Conservation (phyloP, 1,140 invertebrate genomes). For the Lepidurus arcticus region DNA sequence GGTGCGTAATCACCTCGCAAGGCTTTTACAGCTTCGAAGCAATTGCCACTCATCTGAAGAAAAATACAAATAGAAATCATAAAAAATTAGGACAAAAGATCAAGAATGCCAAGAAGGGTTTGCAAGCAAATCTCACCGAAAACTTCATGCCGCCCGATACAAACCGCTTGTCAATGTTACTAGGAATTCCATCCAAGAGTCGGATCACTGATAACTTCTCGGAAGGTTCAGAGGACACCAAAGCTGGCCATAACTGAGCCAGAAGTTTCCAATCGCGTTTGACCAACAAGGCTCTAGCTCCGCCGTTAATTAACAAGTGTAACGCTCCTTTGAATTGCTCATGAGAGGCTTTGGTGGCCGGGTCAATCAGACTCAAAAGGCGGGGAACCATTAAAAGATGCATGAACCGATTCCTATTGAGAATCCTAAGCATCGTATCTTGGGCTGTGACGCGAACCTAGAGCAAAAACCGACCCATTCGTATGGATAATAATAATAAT, state of each 20-base stretch:
- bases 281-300: constrained; percentile 56
- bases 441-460: constrained; percentile 24
- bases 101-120: not conserved
- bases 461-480: constrained; percentile 27
- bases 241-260: constrained; percentile 63
- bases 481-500: not conserved
- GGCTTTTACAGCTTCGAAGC: constrained; percentile 48
- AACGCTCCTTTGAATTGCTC: constrained; percentile 68
- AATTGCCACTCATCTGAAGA: constrained; percentile 49
- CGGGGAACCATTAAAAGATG: not conserved
- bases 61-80: not conserved
- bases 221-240: constrained; percentile 64
- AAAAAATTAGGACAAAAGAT: not conserved
- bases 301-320: constrained; percentile 64
- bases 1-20: not conserved
- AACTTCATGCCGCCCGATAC: not conserved
- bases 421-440: not conserved
- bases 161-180: constrained; percentile 48
- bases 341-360: constrained; percentile 56
- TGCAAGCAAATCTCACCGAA: not conserved
- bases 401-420: not conserved
- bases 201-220: constrained; percentile 73
- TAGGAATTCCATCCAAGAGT: constrained; percentile 58
- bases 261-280: constrained; percentile 71
- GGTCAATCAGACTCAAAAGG: constrained; percentile 34